A percentile compares a stretch with the other conserved stretches of the same genome.
These are phyloP conservation scores for Hypolimnas misippus DNA, from an alignment of 2,888 invertebrate species.

Conservation along the genomic window DNA sequence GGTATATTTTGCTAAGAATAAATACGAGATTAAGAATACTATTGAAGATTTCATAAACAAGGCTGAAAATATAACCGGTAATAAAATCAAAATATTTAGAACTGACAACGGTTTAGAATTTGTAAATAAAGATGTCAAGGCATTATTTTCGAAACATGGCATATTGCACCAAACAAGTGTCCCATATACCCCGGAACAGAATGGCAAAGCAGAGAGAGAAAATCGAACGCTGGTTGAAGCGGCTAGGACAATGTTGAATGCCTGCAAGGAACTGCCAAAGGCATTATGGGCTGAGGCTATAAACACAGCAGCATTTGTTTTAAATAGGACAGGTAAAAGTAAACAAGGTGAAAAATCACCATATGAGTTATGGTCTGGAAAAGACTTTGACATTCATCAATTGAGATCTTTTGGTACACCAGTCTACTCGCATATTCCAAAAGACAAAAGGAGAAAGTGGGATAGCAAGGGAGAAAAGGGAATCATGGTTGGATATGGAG, in stretches of 20 bases:
- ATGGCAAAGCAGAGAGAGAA: conserved; percentile 32
- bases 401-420: conserved; percentile 18
- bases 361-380: conserved; percentile 37
- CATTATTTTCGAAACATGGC: conserved; percentile 30
- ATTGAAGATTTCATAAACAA: conserved; percentile 36
- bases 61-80: conserved; percentile 26
- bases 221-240: conserved; percentile 32
- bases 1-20: conserved; percentile 31
- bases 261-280: too few relatives aligned
- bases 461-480: conserved; percentile 42
- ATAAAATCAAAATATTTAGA: conserved; percentile 30
- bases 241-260: conserved; percentile 30
- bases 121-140: conserved; percentile 32
- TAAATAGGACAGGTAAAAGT: conserved; percentile 41
- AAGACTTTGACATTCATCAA: conserved; percentile 30
- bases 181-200: conserved; percentile 41
- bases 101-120: conserved; percentile 39
- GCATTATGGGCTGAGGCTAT: conserved; percentile 18
- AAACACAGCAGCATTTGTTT: conserved; percentile 37
- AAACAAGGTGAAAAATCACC: conserved; percentile 30
- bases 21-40: conserved; percentile 27
- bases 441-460: conserved; percentile 42
- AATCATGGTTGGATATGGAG: conserved; percentile 40
- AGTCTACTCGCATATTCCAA: conserved; percentile 27
- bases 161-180: conserved; percentile 32